A percentile compares a stretch with the other conserved stretches of the same genome.
These are phyloP conservation scores for Stichopus horrens DNA, from an alignment of 53 echinoderm and acorn worm species.

Conservation along the genomic window DNA sequence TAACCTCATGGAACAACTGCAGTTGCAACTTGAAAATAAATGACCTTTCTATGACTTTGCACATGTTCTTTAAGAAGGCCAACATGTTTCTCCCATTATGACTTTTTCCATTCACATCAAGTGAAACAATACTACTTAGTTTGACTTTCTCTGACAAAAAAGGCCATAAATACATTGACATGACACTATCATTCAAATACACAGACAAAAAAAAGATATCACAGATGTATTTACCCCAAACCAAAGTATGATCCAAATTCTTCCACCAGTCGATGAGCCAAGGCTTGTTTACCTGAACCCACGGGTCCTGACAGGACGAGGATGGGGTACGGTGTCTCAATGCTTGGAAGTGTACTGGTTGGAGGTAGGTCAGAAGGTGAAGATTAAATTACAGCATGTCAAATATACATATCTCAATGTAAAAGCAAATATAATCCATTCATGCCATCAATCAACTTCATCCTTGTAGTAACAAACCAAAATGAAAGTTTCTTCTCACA, in stretches of 20 bases:
- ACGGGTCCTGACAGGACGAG: slow-evolving; percentile 83
- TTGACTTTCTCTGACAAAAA: not conserved
- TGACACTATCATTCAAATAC: not conserved
- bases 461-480: too few relatives aligned
- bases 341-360: slow-evolving; percentile 78
- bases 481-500: too few relatives aligned
- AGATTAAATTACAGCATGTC: too few relatives aligned
- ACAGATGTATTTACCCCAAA: slow-evolving; percentile 72
- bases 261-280: slow-evolving; percentile 76
- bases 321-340: slow-evolving; percentile 94
- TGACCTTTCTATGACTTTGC: too few relatives aligned
- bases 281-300: slow-evolving; percentile 74
- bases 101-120: too few relatives aligned
- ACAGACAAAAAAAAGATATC: not conserved
- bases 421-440: too few relatives aligned
- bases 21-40: too few relatives aligned
- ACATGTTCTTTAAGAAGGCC: not conserved
- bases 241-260: slow-evolving; percentile 93
- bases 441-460: too few relatives aligned
- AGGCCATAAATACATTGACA: not conserved
- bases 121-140: too few relatives aligned
- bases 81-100: too few relatives aligned
- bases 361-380: not conserved
- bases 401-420: too few relatives aligned
- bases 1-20: too few relatives aligned